Base-by-base conservation (phyloP, 2,888 invertebrate species). In the Globia sparganii region DNA sequence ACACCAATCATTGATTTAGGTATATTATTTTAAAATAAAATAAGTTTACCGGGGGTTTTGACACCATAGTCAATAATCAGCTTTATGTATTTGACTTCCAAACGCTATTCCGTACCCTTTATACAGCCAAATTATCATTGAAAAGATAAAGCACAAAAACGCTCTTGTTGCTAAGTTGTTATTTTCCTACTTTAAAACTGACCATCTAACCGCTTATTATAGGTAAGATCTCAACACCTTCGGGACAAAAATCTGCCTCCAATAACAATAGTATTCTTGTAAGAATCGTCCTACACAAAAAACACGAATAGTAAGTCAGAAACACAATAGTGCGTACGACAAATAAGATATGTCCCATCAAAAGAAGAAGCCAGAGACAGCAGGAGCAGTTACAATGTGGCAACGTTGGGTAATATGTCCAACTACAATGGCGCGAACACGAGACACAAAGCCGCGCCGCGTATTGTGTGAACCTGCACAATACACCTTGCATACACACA, bases 351-450 rank as follows among this genome's bases (percentile, higher is more conserved):
- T 91, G 92, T 92, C 92, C 93, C 93, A 93, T 95, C 94, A 95
- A 95, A 95, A 93, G 94, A 94, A 94, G 94, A 94, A 95, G 93
- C 93, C 92, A 94, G 93, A 92, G 91, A 92, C 91, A 91, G 90
- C 90, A 92, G 92, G 92, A 93, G 92, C 90, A 93, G 94, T 94
- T 94, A 95, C 95, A 95, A 95, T 95, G 95, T 95, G 93, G 93
- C 93, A 93, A 95, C 95, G 94, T 95, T 95, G 94, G 94, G 95
- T 96, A 96, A 96, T 96, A 96, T 95, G 95, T 95, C 95, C 93
- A 93, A 92, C 92, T 93, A 96, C 96, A 96, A 96, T 96, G 93
- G 94, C 92, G 93, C 93, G 94, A 95, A 94, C 92, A 93, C 93
- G 92, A 89, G 92, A 93, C 94, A 96, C 96, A 96, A 96, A 96